Percentiles rank a stretch among this genome's conserved stretches.
These are phyloP conservation scores for Sialis lutaria DNA, from an alignment of 2,888 invertebrate genomes.

Conservation along the genomic window DNA sequence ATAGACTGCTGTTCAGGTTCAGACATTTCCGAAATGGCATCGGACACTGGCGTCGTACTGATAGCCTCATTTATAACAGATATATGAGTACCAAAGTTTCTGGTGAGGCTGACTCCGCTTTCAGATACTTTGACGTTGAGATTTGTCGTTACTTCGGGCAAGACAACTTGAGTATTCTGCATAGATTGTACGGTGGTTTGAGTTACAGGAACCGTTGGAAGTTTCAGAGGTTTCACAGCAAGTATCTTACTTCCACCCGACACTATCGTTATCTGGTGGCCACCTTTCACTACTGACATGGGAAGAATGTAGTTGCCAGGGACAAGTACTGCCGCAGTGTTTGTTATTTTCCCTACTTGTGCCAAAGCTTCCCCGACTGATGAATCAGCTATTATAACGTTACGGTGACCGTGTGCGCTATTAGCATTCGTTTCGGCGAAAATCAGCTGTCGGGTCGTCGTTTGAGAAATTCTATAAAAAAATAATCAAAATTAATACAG, in stretches of 20 bases:
- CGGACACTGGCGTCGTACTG: background rate
- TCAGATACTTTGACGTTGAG: background rate
- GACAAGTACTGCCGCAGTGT: constrained; percentile 47
- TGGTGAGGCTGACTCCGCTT: too few species aligned
- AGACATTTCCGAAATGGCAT: background rate
- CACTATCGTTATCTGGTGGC: constrained; percentile 54
- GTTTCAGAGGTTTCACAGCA: constrained; percentile 13
- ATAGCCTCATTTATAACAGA: too few species aligned
- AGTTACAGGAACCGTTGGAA: constrained; percentile 20
- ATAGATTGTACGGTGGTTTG: constrained; percentile 15
- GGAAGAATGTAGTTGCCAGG: constrained; percentile 57
- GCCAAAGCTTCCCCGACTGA: constrained; percentile 44
- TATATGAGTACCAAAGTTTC: too few species aligned
- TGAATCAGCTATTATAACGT: constrained; percentile 38
- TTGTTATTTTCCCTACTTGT: constrained; percentile 39
- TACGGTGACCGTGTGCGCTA: constrained; percentile 26
- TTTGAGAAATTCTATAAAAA: background rate
- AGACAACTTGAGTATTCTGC: constrained; percentile 11
- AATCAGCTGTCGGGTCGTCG: constrained; percentile 19
- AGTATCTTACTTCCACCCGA: constrained; percentile 44
- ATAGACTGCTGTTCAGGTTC: too few species aligned
- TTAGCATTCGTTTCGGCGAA: constrained; percentile 16
- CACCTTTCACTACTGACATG: constrained; percentile 52
- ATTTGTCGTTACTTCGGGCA: constrained; percentile 6
- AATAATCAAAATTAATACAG: too few species aligned